Evolutionary conservation across 92 coral and sea anemone genomes (phyloP), one percentile per base, ranked within the genome.

Genomic region (Porites cylindrica): DNA sequence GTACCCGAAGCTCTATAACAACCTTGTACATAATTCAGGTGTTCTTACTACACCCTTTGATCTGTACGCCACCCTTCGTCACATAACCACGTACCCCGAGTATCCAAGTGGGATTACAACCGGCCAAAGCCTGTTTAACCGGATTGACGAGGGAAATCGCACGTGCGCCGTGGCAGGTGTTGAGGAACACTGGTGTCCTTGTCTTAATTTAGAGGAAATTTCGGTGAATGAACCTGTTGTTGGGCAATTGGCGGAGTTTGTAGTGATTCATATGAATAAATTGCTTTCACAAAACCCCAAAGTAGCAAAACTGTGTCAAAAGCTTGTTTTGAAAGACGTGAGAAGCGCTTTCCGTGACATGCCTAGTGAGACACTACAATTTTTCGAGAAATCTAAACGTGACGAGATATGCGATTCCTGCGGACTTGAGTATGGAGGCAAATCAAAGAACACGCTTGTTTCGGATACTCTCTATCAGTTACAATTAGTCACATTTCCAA

Each of bases 31-130:
- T 29, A 96, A 96, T 66, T 88, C 96, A 16, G 76, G 89, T 26
- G 82, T 90, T 23, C 90, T 96, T 29, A 96, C 98, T n/a, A 89
- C 99, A 14, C 98, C 96, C 12, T 96, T 96, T 79, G 99, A 96
- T 70, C 92, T 96, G 7, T 95, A 96, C 76, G 99, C 93, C 20
- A 96, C 94, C 17, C 53, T 93, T 17, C 91, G 93, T 24, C 99
- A 96, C 64, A 79, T 96, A 51, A 82, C 93, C 6, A 84, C 99
- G 21, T 95, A 91, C 82, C 99, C 99, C 67, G 60, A 83, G 17
- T 90, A 82, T 70, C 99, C 99, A 5, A 52, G 58, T 67, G 96
- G 82, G 1, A 67, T 95, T 8, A 82, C 51, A 72, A 87, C 90
- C 19, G 99, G 98, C 8, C 82, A 88, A 80, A 96, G 99, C 76